These are phyloP conservation scores for Capitella teleta DNA, from an alignment of 1,140 invertebrate species.

Conservation along the genomic window DNA sequence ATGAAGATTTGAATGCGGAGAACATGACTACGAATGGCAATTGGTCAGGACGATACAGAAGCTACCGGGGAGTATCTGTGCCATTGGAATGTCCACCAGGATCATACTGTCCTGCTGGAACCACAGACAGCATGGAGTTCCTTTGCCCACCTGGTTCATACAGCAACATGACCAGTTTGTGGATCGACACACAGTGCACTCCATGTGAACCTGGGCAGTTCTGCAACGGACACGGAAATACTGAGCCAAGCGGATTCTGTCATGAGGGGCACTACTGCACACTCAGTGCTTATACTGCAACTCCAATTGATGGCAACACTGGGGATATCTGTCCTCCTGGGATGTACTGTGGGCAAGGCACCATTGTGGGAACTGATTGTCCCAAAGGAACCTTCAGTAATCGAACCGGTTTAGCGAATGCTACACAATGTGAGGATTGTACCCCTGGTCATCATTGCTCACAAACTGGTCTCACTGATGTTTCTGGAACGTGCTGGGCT, in stretches of 20 bases:
- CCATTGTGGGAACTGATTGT: constrained; percentile 24
- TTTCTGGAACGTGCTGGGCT: constrained; percentile 22
- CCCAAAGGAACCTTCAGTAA: constrained; percentile 33
- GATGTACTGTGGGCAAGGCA: constrained; percentile 25
- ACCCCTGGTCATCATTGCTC: constrained; percentile 31
- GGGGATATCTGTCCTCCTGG: constrained; percentile 34
- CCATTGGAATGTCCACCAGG: constrained; percentile 29
- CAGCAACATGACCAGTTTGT: constrained; percentile 15
- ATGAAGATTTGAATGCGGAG: constrained; percentile 25
- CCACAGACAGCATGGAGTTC: constrained; percentile 26
- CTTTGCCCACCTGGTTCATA: constrained; percentile 30
- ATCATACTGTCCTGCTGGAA: constrained; percentile 31
- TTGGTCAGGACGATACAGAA: constrained; percentile 27
- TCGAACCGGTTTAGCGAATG: constrained; percentile 19
- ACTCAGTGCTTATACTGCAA: constrained; percentile 21
- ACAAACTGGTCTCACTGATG: constrained; percentile 19
- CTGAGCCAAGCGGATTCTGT: constrained; percentile 21
- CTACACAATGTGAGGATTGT: constrained; percentile 18
- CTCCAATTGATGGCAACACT: constrained; percentile 21
- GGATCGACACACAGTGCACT: constrained; percentile 23
- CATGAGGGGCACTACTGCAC: constrained; percentile 27
- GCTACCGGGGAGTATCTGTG: constrained; percentile 31
- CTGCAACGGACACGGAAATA: constrained; percentile 33
- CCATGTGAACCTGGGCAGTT: constrained; percentile 29
- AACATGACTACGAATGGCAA: constrained; percentile 26